Conservation (phyloP, 2,113 vertebrate species). For the Rhodinocichla rosea region DNA sequence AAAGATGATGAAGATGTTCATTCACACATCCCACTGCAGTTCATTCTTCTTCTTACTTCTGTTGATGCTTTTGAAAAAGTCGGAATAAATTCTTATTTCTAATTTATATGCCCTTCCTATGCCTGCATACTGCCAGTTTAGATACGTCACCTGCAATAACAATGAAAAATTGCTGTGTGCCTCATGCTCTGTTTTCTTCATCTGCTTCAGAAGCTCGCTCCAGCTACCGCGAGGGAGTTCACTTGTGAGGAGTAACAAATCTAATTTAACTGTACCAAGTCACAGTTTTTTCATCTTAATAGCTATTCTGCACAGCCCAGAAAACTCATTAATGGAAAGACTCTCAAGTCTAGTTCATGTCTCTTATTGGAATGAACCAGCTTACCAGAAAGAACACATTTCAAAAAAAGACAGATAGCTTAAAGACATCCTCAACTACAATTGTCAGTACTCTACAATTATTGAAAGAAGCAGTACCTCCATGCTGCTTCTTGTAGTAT, state of each 20-base stretch:
- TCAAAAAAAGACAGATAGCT: not conserved
- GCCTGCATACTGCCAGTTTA: constrained; percentile 75
- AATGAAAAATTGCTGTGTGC: constrained; percentile 86
- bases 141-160: constrained; percentile 87
- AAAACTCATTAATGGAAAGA: constrained; percentile 60
- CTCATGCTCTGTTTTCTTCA: constrained; percentile 56
- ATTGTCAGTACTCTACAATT: not conserved
- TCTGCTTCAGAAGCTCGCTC: constrained; percentile 51
- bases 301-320: constrained; percentile 60
- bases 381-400: constrained; percentile 22
- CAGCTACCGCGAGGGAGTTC: constrained; percentile 70
- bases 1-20: constrained; percentile 46
- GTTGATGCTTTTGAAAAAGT: constrained; percentile 40
- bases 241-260: constrained; percentile 76
- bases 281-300: constrained; percentile 65
- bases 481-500: not conserved
- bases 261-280: constrained; percentile 71
- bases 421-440: constrained; percentile 4
- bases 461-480: not conserved
- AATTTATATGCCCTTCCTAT: constrained; percentile 67
- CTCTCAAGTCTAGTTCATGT: constrained; percentile 44
- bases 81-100: constrained; percentile 65
- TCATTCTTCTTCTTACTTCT: constrained; percentile 56
- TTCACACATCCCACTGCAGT: constrained; percentile 31
- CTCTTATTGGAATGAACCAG: constrained; percentile 25